Percentiles rank a stretch among this genome's conserved stretches.
These are phyloP conservation scores for Philopedon plagiatum DNA, from an alignment of 2,888 invertebrate genomes.

Conservation along the genomic window DNA sequence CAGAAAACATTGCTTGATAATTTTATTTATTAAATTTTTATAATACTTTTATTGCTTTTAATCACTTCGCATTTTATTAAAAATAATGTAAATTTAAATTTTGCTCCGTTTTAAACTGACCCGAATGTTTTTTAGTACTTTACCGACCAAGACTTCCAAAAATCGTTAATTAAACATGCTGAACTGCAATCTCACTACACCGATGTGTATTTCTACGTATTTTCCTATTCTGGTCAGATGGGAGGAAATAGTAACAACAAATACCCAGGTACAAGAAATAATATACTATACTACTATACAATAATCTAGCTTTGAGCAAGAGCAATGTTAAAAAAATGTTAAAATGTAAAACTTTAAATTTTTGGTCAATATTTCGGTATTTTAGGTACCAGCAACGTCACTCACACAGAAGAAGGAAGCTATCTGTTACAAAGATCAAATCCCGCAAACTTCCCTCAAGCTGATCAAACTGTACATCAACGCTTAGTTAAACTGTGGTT, in stretches of 20 bases:
- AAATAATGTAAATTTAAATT: no score
- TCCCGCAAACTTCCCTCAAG: slow-evolving; percentile 35
- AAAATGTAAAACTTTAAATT: no score
- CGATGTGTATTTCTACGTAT: slow-evolving; percentile 56
- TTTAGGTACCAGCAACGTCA: slow-evolving; percentile 55
- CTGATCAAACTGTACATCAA: slow-evolving; percentile 45
- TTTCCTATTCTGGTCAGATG: slow-evolving; percentile 55
- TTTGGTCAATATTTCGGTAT: no score
- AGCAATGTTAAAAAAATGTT: no score
- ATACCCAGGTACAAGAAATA: slow-evolving; percentile 39
- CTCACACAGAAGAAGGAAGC: slow-evolving; percentile 54
- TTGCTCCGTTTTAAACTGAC: no score
- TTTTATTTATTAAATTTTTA: no score
- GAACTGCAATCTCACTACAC: slow-evolving; percentile 52
- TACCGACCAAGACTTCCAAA: slow-evolving; percentile 54
- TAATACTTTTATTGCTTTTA: no score
- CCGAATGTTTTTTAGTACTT: slow-evolving; percentile 54
- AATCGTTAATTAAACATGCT: slow-evolving; percentile 51
- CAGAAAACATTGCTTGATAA: no score
- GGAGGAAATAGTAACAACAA: slow-evolving; percentile 42
- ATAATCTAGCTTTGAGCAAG: no score
- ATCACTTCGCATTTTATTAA: no score
- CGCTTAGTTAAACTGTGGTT: slow-evolving; percentile 50
- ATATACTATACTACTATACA: no score
- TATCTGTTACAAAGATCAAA: slow-evolving; percentile 52